Evolutionary conservation across 2,113 vertebrate genomes (phyloP).

Genomic region (Garra rufa): DNA sequence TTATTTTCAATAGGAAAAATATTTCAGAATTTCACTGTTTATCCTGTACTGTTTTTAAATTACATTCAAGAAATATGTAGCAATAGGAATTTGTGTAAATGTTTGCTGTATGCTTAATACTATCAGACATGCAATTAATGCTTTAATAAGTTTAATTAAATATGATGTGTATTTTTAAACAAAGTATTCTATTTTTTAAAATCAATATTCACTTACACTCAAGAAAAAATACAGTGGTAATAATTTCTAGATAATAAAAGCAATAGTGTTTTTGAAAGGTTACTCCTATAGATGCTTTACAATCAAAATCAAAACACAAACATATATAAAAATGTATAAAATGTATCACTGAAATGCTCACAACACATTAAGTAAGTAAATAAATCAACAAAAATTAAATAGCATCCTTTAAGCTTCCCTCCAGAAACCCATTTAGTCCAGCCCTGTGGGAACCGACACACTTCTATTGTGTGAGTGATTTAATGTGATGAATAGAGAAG

Average conservation of each 20-base stretch:
- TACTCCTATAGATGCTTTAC: background rate
- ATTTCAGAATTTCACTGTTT: too few relatives aligned
- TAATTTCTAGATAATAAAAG: background rate
- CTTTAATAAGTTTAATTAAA: background rate
- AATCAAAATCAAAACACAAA: too few relatives aligned
- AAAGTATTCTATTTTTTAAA: background rate
- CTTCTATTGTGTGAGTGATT: conserved; percentile 50
- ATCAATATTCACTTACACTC: background rate
- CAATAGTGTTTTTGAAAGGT: background rate
- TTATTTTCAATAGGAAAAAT: too few relatives aligned
- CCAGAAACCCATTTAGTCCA: background rate
- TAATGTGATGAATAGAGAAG: conserved; percentile 47
- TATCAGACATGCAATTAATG: background rate
- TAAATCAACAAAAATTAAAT: background rate
- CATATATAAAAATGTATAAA: background rate
- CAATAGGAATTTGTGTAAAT: background rate
- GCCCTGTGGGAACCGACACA: conserved; percentile 48
- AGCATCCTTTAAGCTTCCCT: background rate
- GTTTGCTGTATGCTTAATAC: background rate
- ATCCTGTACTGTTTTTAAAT: too few relatives aligned
- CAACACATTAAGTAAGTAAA: background rate
- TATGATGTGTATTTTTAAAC: background rate
- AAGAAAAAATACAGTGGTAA: background rate
- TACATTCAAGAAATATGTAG: background rate
- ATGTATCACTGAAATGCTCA: background rate